Evolutionary conservation across 2,113 vertebrate genomes (phyloP).

Genomic region (Dasypus novemcinctus): DNA sequence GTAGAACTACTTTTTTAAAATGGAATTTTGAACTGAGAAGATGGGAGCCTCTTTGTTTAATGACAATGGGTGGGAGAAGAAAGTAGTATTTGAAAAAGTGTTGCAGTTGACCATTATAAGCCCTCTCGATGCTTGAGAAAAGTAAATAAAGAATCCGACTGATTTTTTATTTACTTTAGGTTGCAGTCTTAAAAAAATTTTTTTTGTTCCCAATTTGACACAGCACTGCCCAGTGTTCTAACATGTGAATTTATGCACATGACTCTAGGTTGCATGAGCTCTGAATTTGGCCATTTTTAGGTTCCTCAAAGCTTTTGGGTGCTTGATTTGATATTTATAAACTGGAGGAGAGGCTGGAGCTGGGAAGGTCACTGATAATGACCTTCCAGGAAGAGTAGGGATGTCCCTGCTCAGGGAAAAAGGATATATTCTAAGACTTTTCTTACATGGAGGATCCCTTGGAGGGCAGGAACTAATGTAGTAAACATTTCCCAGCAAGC

Average conservation of each 20-base stretch:
- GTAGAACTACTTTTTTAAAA: neutral
- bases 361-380: neutral
- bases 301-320: neutral
- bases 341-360: neutral
- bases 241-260: neutral
- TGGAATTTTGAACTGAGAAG: neutral
- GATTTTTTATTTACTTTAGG: neutral
- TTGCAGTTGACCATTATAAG: neutral
- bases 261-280: neutral
- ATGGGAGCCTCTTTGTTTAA: neutral
- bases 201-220: neutral
- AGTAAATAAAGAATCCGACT: neutral
- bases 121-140: neutral
- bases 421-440: neutral
- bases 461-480: neutral
- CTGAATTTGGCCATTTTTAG: neutral
- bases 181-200: neutral
- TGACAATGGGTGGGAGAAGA: neutral
- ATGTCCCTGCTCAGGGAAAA: neutral
- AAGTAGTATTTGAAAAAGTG: neutral
- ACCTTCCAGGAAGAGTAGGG: conserved; percentile 1
- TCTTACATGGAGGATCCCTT: neutral
- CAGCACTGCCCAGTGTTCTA: neutral
- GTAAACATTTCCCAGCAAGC: neutral
- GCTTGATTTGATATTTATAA: neutral